Evolutionary conservation across 1,140 invertebrate species (phyloP).

Genomic region (Eriosoma lanigerum): DNA sequence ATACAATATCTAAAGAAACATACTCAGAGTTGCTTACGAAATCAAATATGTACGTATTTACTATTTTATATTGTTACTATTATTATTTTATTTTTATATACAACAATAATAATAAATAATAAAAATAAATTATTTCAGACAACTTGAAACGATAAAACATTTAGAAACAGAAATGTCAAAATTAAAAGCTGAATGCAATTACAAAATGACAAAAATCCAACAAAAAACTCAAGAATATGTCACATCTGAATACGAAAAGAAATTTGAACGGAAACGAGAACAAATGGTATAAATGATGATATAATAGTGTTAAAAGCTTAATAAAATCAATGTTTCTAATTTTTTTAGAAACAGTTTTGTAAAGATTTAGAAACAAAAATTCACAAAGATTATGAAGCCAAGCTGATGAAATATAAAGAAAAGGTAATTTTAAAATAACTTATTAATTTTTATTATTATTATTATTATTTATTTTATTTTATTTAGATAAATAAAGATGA

Average conservation of each 20-base stretch:
- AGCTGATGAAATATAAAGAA: slow-evolving; percentile 47
- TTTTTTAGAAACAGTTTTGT: slow-evolving; percentile 51
- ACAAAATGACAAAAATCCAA: slow-evolving; percentile 41
- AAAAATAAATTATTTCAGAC: slow-evolving; percentile 11
- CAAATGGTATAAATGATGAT: slow-evolving; percentile 18
- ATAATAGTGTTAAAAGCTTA: background rate
- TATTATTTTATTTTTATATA: no score
- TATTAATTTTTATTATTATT: background rate
- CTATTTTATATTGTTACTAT: background rate
- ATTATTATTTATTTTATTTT: background rate
- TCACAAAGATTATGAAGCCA: slow-evolving; percentile 44
- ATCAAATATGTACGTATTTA: slow-evolving; percentile 34
- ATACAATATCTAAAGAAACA: background rate
- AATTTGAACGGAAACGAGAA: slow-evolving; percentile 42
- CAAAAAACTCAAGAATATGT: slow-evolving; percentile 48
- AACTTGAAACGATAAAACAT: slow-evolving; percentile 20
- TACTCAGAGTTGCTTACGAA: slow-evolving; percentile 5
- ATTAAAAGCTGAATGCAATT: slow-evolving; percentile 30
- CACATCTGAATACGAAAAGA: slow-evolving; percentile 46
- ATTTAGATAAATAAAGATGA: slow-evolving; percentile 52
- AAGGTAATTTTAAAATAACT: slow-evolving; percentile 13
- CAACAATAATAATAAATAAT: no score
- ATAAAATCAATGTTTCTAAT: background rate
- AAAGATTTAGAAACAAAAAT: slow-evolving; percentile 39
- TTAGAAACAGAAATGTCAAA: slow-evolving; percentile 9